A percentile compares a stretch with the other conserved stretches of the same genome.
Evolutionary conservation across 2,113 vertebrate genomes (phyloP).

Genomic region (Clinocottus analis): DNA sequence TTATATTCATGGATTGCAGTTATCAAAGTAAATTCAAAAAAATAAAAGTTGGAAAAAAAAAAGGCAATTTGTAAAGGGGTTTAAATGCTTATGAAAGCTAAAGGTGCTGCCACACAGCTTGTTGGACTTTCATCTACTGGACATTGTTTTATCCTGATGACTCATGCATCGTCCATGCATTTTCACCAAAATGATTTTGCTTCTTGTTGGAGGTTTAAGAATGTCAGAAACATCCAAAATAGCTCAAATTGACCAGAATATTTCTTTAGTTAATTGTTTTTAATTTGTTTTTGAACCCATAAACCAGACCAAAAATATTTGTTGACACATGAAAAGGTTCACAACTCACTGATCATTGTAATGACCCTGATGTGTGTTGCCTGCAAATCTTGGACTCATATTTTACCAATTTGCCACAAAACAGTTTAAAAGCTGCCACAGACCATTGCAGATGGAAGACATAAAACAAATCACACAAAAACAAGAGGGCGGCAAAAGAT

Average conservation of each 20-base stretch:
- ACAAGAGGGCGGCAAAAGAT: slow-evolving; percentile 10
- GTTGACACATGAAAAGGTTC: neutral
- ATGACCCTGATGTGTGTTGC: neutral
- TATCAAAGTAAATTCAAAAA: neutral
- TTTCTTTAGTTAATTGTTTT: neutral
- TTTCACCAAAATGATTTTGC: neutral
- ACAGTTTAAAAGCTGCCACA: slow-evolving; percentile 2
- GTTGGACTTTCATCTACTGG: neutral
- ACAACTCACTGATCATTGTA: neutral
- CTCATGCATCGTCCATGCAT: neutral
- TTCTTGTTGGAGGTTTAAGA: neutral
- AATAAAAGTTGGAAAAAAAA: neutral
- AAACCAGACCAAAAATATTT: no score
- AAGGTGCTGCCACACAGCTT: neutral
- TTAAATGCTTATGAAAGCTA: neutral
- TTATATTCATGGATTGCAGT: neutral
- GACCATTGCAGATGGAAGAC: slow-evolving; percentile 5
- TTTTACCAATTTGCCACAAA: slow-evolving; percentile 7
- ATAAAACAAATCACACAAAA: slow-evolving; percentile 33
- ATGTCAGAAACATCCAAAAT: neutral
- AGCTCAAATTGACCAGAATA: neutral
- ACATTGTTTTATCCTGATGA: neutral
- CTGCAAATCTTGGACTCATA: neutral
- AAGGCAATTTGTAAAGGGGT: neutral
- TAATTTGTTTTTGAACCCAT: neutral